Evolutionary conservation across 2,888 invertebrate genomes (phyloP), one percentile per base, ranked within the genome.

Genomic region (Pomacea canaliculata): DNA sequence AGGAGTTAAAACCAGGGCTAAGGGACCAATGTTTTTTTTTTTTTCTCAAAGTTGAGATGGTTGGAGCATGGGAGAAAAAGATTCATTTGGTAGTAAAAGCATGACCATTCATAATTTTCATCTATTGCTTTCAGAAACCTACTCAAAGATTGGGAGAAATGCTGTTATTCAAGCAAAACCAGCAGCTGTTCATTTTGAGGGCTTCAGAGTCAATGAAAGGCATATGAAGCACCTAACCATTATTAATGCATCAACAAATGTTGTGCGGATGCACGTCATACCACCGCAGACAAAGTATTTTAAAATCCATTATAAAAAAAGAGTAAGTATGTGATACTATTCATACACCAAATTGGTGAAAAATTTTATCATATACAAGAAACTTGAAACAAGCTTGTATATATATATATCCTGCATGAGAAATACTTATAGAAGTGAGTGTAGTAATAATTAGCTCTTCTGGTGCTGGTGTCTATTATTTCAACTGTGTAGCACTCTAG

Each of bases 281-380:
- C 90, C 90, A 48, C 91, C 91, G 71, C 90, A 90, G 81, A 89
- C 89, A 18, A 88, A 87, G 77, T 86, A 88, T 75, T 91, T 91
- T 83, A 85, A 85, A 73, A 86, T 91, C 51, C 88, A 89, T 76
- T 91, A 91, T 79, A 87, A 84, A 68, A 91, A 91, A 83, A 84
- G 83, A 70, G 90, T 90, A 83, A 85, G 88, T n/a, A 18, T 7
- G 5, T 23, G 19, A 9, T 37, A 48, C 23, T 16, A 67, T 1
- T 68, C 8, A 56, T 56, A 13, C 16, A 13, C 0, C 3, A 7
- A 56, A 56, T 0, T 16, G 10, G 8, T 56, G 51, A 56, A 56
- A 13, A 16, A 56, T 56, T 4, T 16, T 16, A 56, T 56, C 8
- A 37, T 56, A 13, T 7, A 51, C 51, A 51, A 51, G 51, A 13